These are phyloP conservation scores for Yponomeuta evonymella DNA, from an alignment of 2,888 invertebrate species.

Conservation along the genomic window DNA sequence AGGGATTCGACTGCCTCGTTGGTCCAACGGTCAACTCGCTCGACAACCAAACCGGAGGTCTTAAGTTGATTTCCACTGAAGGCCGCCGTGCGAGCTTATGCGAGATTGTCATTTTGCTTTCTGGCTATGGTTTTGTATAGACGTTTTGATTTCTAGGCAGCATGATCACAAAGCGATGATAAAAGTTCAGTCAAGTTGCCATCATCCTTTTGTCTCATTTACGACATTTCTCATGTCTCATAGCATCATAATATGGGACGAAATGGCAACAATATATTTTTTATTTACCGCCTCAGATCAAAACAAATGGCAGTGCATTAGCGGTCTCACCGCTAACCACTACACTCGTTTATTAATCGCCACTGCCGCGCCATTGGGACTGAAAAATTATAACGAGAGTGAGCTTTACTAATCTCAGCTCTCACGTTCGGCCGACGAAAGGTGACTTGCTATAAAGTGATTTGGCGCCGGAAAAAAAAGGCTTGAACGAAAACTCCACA, in stretches of 20 bases:
- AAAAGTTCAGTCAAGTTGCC: no score
- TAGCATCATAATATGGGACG: not conserved
- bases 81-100: no score
- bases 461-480: not conserved
- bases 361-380: not conserved
- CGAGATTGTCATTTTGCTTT: no score
- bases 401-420: not conserved
- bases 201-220: no score
- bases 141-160: no score
- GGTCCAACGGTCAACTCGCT: no score
- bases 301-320: not conserved
- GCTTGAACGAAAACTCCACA: not conserved
- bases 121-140: no score
- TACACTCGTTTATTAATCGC: slow-evolving; percentile 6
- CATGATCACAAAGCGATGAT: no score
- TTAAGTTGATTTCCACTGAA: no score
- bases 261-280: not conserved
- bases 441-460: not conserved
- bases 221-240: no score
- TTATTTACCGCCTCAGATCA: not conserved
- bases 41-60: no score
- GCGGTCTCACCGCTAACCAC: not conserved
- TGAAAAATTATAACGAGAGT: slow-evolving; percentile 13
- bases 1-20: no score
- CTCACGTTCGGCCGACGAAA: not conserved